Base-by-base conservation (phyloP, 2,797 vertebrate genomes). In the Melanotaenia trifasciata region DNA sequence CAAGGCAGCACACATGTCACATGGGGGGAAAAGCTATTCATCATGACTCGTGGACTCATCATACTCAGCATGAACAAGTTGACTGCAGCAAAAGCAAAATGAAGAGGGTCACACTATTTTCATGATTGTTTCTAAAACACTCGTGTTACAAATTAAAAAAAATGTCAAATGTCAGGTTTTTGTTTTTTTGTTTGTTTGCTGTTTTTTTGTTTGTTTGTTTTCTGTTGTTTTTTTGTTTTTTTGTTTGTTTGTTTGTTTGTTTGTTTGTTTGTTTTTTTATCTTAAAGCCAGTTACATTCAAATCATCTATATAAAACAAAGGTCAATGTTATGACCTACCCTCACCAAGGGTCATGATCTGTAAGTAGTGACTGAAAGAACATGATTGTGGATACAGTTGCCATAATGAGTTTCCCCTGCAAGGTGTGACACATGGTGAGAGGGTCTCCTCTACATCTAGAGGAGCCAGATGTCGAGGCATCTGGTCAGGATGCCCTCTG, bases 101-200 rank as follows among this genome's bases (percentile, higher is more conserved):
- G 3, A 61, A 70, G 54, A 62, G 24, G 18, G 38, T 3, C 13
- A 4, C 38, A 40, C 18, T 47, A 47, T 47, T 54, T 33, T 66
- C 22, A 30, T 8, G 40, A 72, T 63, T 61, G 45, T 64, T 70
- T 56, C 38, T 20, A 60, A 71, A 62, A 64, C 66, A 60, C 18
- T 4, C n/a, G 47, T 12, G 28, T 43, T 40, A 74, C 59, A 81
- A 24, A 79, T 4, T 28, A 54, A 24, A 20, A 53, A 26, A 0
- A 13, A 70, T 33, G 30, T 30, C 45, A n/a, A 47, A 47, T 47
- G 43, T 45, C 5, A 20, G 43, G 5, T 7, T 45, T 13, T 18
- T 7, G 1, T 47, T 47, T 47, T 6, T n/a, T n/a, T 47, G 5
- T 47, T 47, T 20, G 18, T 38, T 45, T 20, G 20, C 14, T 43